Evolutionary conservation across 2,888 invertebrate genomes (phyloP), one percentile per base, ranked within the genome.

Genomic region (Caenorhabditis angaria): DNA sequence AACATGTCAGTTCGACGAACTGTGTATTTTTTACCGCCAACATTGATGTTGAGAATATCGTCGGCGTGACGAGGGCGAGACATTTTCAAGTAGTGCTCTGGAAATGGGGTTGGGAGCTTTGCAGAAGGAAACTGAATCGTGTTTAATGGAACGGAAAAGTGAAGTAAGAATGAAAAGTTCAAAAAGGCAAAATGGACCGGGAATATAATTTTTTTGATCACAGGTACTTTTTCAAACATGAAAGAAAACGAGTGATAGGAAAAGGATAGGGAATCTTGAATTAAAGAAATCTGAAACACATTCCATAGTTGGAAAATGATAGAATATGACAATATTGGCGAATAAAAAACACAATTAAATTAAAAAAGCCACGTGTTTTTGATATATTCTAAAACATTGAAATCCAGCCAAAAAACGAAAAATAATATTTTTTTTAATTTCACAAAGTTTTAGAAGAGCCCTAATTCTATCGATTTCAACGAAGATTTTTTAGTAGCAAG

Each of bases 1-100:
- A 82, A 58, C 65, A 87, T 65, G 55, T 85, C 83, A 12, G 83
- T 83, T 6, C 84, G 76, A 12, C 84, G 75, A 20, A 86, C 87
- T 56, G 87, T 87, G 61, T 83, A 87, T 65, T 85, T 85, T 66
- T 87, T 87, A 6, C 87, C 87, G n/a, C 87, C 85, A 12, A 87
- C 87, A 61, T 84, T 85, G 41, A 87, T 82, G 65, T 84, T 87
- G 32, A 87, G 70, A 65, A 87, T 85, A 74, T 87, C 87, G 68
- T 87, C 87, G 0, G 82, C 76, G 50, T 83, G 82, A 28, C 81
- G 69, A 53, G 67, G 77, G 27, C 83, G 81, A 32, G 85, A 80
- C 85, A 85, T 83, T 55, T 25, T 55, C n/a, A 4, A 6, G 5
- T 6, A 27, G 14, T 3, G 12, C 3, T 28, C 29, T 35, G 54